Base-by-base conservation (phyloP, 1,140 invertebrate genomes). In the Leptopilina clavipes region DNA sequence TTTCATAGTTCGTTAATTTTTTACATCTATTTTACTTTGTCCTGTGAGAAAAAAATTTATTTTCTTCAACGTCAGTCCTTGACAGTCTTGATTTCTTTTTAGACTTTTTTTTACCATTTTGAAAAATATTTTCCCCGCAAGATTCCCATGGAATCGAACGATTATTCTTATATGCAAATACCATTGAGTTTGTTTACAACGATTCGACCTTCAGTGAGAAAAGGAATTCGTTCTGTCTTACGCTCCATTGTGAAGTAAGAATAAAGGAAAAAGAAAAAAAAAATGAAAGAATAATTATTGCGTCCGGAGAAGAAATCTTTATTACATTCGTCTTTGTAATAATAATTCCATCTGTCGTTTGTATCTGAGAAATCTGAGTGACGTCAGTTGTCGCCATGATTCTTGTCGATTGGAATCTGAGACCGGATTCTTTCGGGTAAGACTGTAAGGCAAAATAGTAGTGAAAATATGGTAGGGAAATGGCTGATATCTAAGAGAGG, bases 331-430 rank as follows among this genome's bases (percentile, higher is more conserved):
- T 48, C 44, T 48, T 40, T 40, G n/a, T n/a, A n/a, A 40, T 52
- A 52, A 52, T 52, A 52, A 52, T 52, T 52, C 48, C 48, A 10
- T 8, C 19, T 31, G 22, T n/a, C 22, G 18, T 5, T 0, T 54
- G 25, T 37, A 25, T 65, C 1, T 37, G 59, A 31, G 22, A 65
- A 31, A 65, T 65, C 59, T 31, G 31, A 14, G 14, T 65, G 59
- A 65, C 25, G 59, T 65, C 59, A 65, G 59, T 65, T 65, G 59
- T 65, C 59, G 59, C 59, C 59, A 65, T 65, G 25, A 37, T 31
- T 65, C 25, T 65, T 11, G 19, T 65, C 59, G 59, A 65, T 65
- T 65, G 59, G 59, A 65, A 65, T 65, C 59, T 25, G 25, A n/a
- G 25, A 65, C 25, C 11, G 59, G 59, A 37, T 65, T 65, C 59